Evolutionary conservation across 30 jellyfish, hydroid and myxozoan genomes (phyloP).

Genomic region (Calvadosia cruxmelitensis): DNA sequence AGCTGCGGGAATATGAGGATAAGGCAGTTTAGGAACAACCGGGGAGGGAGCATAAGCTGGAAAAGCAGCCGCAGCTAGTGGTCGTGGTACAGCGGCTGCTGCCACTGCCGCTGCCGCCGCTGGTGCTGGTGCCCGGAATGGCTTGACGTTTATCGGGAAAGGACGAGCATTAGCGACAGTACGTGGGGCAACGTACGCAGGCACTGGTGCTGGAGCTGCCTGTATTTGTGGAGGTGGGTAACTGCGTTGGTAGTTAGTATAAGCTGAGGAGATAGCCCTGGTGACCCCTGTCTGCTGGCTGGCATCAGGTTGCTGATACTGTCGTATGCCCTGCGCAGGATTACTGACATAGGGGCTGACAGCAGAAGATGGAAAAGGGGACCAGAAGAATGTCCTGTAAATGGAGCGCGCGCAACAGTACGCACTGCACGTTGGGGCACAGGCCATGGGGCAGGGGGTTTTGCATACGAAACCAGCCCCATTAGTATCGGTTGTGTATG

Average conservation of each 20-base stretch:
- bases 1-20: neutral
- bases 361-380: neutral
- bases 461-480: neutral
- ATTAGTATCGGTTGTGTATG: neutral
- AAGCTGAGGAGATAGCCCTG: neutral
- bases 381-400: neutral
- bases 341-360: neutral
- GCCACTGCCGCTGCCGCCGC: neutral
- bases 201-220: neutral
- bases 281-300: neutral
- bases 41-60: too few relatives aligned
- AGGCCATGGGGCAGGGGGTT: neutral
- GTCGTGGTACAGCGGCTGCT: neutral
- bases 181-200: neutral
- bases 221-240: neutral
- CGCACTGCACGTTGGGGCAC: neutral
- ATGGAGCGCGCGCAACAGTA: conserved; percentile 4
- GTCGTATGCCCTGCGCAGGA: neutral
- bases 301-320: neutral
- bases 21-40: neutral
- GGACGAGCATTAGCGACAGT: too few relatives aligned
- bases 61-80: neutral
- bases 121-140: neutral
- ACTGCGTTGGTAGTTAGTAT: neutral
- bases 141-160: too few relatives aligned